Evolutionary conservation across 2,888 invertebrate genomes (phyloP).

Genomic region (Crematogaster levior): DNA sequence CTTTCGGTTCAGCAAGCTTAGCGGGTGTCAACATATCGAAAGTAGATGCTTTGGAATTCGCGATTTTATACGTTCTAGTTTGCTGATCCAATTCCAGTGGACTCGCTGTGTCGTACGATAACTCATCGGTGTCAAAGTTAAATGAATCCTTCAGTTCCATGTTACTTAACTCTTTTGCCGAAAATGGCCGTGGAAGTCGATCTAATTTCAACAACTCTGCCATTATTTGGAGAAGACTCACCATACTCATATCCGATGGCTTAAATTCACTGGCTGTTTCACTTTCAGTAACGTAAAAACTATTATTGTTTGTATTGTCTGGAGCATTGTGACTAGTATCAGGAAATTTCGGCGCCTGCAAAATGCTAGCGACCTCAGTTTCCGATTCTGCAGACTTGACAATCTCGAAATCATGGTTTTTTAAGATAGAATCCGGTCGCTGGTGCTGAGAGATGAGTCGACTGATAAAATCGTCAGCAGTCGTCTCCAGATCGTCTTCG

Average conservation of each 20-base stretch:
- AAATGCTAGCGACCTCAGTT: background rate
- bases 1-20: background rate
- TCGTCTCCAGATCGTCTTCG: conserved; percentile 40
- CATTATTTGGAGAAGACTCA: conserved; percentile 73
- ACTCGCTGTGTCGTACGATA: background rate
- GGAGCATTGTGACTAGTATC: background rate
- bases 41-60: background rate
- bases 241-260: conserved; percentile 30
- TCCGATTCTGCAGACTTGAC: conserved; percentile 48
- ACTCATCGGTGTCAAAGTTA: conserved; percentile 8
- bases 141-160: background rate
- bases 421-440: conserved; percentile 33
- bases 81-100: background rate
- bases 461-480: conserved; percentile 58
- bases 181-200: conserved; percentile 68
- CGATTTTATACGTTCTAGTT: background rate
- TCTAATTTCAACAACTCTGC: conserved; percentile 72
- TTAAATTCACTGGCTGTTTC: background rate
- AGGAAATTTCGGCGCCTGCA: background rate
- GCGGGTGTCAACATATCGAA: background rate
- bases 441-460: conserved; percentile 70
- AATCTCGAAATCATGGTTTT: conserved; percentile 33
- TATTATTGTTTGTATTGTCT: background rate
- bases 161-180: background rate
- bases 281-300: background rate